A percentile compares a stretch with the other conserved stretches of the same genome.
phyloP scores from a whole-genome alignment of 2,113 vertebrate genomes.

The Colinus virginianus region DNA sequence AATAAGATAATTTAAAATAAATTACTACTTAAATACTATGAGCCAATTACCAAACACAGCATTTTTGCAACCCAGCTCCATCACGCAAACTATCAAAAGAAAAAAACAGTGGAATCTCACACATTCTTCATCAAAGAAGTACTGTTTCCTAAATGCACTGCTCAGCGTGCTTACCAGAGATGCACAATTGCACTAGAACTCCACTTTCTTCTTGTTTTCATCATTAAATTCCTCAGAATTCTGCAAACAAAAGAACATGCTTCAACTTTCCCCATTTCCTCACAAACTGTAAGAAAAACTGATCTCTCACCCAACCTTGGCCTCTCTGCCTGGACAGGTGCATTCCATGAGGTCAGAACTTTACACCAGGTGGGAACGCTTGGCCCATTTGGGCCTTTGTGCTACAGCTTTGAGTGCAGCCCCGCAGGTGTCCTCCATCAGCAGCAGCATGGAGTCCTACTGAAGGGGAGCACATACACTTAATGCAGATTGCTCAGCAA shows the following conservation, averaged over 20 bases:
- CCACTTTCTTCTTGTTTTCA: background rate
- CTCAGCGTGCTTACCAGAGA: background rate
- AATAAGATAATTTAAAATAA: background rate
- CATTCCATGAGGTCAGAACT: background rate
- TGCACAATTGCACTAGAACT: background rate
- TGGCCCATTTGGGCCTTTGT: background rate
- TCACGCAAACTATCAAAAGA: background rate
- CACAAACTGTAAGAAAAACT: background rate
- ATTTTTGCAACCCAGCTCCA: background rate
- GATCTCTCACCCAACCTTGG: background rate
- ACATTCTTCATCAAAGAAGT: background rate
- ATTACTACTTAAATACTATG: rapidly evolving
- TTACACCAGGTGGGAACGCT: background rate
- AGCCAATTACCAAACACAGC: background rate
- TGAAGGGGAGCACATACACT: rapidly evolving
- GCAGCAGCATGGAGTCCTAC: rapidly evolving
- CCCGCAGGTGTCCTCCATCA: rapidly evolving
- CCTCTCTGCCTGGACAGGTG: background rate
- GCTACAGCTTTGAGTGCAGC: rapidly evolving
- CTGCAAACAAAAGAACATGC: background rate
- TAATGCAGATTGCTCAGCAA: background rate
- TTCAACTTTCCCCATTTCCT: background rate
- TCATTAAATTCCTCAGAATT: background rate
- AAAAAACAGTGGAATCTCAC: background rate
- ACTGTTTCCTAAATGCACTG: background rate